These are phyloP conservation scores for Alviniconcha strummeri DNA, from an alignment of 2,888 invertebrate genomes.

Conservation along the genomic window DNA sequence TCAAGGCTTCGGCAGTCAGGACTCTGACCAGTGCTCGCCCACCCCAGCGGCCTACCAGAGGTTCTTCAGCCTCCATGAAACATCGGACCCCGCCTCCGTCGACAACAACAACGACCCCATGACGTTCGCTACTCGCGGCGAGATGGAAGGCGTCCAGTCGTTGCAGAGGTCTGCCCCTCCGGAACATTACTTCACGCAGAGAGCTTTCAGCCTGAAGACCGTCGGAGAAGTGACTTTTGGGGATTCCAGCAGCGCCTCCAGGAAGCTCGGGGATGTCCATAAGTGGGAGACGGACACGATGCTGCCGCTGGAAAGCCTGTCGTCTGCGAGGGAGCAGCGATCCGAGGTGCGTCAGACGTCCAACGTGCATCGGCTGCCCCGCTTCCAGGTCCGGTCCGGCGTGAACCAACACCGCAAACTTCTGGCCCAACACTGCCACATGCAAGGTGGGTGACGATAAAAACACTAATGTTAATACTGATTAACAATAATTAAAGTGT, in stretches of 20 bases:
- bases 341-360: background rate
- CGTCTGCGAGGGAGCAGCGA: background rate
- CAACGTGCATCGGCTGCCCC: slow-evolving; percentile 19
- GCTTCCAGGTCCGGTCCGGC: slow-evolving; percentile 24
- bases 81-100: background rate
- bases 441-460: background rate
- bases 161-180: background rate
- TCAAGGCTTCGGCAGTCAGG: background rate
- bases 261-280: background rate
- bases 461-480: too few relatives aligned
- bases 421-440: background rate
- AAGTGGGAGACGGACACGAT: background rate
- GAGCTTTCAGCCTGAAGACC: too few relatives aligned
- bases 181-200: too few relatives aligned
- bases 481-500: too few relatives aligned
- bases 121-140: background rate
- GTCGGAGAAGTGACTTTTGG: background rate
- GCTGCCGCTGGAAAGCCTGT: background rate
- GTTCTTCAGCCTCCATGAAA: background rate
- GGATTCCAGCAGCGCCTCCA: background rate
- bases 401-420: background rate
- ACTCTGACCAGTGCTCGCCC: background rate
- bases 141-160: background rate
- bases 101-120: background rate
- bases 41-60: background rate